These are phyloP conservation scores for Butorides virescens DNA, from an alignment of 2,113 vertebrate species.

Conservation along the genomic window DNA sequence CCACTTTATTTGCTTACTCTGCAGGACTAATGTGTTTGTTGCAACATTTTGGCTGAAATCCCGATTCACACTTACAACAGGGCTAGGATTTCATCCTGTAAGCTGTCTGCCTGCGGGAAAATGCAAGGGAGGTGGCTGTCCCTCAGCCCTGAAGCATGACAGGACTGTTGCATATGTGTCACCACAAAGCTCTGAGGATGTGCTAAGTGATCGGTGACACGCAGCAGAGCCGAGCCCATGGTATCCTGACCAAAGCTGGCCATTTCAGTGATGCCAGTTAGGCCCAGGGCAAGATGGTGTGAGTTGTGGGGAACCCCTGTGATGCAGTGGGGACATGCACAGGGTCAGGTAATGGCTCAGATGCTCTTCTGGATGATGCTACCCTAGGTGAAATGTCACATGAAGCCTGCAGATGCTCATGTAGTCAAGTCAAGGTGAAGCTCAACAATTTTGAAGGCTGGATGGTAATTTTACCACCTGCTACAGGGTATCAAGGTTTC, in stretches of 20 bases:
- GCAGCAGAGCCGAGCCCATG: background rate
- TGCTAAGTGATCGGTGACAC: accelerated
- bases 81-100: background rate
- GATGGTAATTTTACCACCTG: background rate
- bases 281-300: background rate
- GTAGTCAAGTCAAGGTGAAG: background rate
- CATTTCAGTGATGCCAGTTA: background rate
- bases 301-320: background rate
- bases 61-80: background rate
- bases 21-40: constrained; percentile 33
- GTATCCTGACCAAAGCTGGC: background rate
- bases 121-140: background rate
- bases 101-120: background rate
- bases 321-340: background rate
- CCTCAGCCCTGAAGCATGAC: background rate
- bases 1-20: constrained; percentile 32
- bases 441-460: background rate
- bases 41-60: background rate
- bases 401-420: background rate
- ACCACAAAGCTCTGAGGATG: background rate
- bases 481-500: background rate
- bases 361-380: background rate
- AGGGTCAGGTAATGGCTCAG: background rate
- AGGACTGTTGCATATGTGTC: background rate
- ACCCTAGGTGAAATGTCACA: background rate